phyloP scores from a whole-genome alignment of 2,113 vertebrate genomes.

The Dicaeum eximium region DNA sequence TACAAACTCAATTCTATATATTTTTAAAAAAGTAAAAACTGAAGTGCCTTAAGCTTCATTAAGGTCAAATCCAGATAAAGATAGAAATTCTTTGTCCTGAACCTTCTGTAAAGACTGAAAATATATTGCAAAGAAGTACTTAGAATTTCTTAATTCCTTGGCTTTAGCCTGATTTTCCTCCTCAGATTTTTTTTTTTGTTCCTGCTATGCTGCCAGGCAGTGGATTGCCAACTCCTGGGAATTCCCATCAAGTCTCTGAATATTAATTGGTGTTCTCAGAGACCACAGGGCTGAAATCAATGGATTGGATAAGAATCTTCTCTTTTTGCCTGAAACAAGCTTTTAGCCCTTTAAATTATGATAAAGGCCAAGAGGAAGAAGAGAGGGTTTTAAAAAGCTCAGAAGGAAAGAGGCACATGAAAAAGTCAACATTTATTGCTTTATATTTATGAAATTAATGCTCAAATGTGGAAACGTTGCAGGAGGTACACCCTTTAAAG shows the following conservation, averaged over 20 bases:
- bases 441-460: neutral
- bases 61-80: neutral
- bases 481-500: neutral
- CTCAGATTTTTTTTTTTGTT: neutral
- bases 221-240: neutral
- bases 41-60: neutral
- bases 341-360: neutral
- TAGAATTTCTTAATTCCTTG: neutral
- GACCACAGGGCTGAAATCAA: neutral
- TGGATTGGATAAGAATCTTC: neutral
- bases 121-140: neutral
- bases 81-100: neutral
- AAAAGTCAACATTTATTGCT: neutral
- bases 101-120: neutral
- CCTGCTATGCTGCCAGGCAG: neutral
- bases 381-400: neutral
- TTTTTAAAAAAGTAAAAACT: neutral
- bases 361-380: neutral
- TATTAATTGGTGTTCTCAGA: neutral
- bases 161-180: neutral
- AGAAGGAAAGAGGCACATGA: neutral
- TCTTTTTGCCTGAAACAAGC: neutral
- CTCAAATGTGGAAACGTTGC: neutral
- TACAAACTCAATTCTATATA: neutral
- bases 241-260: neutral